Evolutionary conservation across 1,140 invertebrate species (phyloP), one percentile per base, ranked within the genome.

Genomic region (Cydia amplana): DNA sequence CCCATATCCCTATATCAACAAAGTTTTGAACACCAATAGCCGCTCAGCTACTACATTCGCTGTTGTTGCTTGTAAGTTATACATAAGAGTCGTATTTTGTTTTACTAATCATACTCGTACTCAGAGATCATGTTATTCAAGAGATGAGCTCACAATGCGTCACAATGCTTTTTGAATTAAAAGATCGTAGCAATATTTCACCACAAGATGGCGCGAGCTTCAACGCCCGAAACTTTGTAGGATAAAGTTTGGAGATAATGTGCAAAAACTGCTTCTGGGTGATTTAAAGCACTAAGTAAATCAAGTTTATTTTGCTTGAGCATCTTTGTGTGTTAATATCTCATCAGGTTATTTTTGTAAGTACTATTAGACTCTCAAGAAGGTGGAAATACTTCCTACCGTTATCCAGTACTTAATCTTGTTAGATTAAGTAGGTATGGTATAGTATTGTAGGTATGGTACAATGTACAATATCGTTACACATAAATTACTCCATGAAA

Each of bases 241-340:
- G 12, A 46, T 18, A 55, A 55, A 55, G 51, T 55, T 55, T 20
- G 51, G 51, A 55, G 51, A 55, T 55, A 55, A 55, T 55, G 51
- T 55, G 51, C 51, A 55, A 55, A 55, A 55, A 55, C 51, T 55
- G 51, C 51, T 55, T 55, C 51, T 18, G 51, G n/a, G 9, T 55
- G 16, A 55, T 55, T 55, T 55, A 55, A 55, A 55, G 51, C n/a
- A 2, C n/a, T 55, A n/a, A 55, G 51, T 55, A 55, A 55, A 55
- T 55, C 51, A 55, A 55, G n/a, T 55, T 55, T 55, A 55, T 55
- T 55, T n/a, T 55, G 51, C 51, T 9, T 55, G 16, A 14, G 51
- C 51, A 18, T 55, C n/a, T 55, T 55, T 18, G 1, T 55, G 51
- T 49, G 5, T 49, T 49, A n/a, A 4, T 0, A 49, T 49, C 46